These are phyloP conservation scores for Caenorhabditis wallacei DNA, from an alignment of 2,888 invertebrate genomes.

Conservation along the genomic window DNA sequence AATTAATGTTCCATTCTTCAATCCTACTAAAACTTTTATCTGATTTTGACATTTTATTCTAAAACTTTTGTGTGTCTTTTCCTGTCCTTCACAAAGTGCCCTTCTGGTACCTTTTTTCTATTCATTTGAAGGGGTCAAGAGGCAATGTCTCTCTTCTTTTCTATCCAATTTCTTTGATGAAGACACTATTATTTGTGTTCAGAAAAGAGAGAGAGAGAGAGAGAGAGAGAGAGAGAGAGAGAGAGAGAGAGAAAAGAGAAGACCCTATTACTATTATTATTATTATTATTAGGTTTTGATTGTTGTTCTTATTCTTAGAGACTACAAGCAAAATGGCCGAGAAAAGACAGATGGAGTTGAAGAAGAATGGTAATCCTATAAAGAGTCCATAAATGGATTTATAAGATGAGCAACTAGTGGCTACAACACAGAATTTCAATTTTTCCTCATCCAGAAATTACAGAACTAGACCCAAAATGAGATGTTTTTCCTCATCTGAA, in stretches of 20 bases:
- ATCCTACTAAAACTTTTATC: conserved; percentile 27
- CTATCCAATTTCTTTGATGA: conserved; percentile 7
- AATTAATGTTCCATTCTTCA: conserved; percentile 39
- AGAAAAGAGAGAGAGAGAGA: neutral
- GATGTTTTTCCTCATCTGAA: too few species aligned
- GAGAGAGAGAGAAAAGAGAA: neutral
- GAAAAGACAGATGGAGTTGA: conserved; percentile 34
- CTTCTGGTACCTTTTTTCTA: conserved; percentile 20
- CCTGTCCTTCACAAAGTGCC: conserved; percentile 38
- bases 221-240: too few species aligned
- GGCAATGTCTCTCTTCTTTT: conserved; percentile 19
- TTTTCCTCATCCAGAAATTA: neutral
- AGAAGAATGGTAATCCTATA: conserved; percentile 34
- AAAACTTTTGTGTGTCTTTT: conserved; percentile 27
- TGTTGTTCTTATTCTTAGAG: conserved; percentile 20
- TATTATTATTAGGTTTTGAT: conserved; percentile 54
- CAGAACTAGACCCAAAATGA: too few species aligned
- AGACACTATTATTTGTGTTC: conserved; percentile 28
- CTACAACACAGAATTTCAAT: neutral
- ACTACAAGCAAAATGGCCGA: conserved; percentile 2
- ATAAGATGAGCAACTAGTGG: conserved; percentile 18
- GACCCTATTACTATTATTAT: conserved; percentile 19
- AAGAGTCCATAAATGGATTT: neutral
- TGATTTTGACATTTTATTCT: conserved; percentile 33
- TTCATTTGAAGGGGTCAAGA: conserved; percentile 45